phyloP scores from a whole-genome alignment of 2,113 vertebrate genomes.

The Leptobrachium leishanense region DNA sequence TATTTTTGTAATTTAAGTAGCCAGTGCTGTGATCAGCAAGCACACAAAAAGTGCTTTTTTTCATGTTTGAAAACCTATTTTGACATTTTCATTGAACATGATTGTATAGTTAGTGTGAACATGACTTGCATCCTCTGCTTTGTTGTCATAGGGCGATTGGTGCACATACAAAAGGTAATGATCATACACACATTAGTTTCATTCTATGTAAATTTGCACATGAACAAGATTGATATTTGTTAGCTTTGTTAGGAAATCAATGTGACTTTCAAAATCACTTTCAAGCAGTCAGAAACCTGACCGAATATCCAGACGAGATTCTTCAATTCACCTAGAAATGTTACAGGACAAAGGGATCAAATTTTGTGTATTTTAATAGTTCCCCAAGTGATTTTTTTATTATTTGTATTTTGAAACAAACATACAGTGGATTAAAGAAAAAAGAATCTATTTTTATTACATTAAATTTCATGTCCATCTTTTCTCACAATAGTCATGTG shows the following conservation, averaged over 20 bases:
- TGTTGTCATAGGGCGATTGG: slow-evolving; percentile 61
- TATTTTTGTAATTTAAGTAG: slow-evolving; percentile 38
- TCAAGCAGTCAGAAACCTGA: slow-evolving; percentile 57
- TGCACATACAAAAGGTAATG: slow-evolving; percentile 23
- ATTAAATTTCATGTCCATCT: no score
- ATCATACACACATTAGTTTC: slow-evolving; percentile 41
- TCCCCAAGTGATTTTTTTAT: slow-evolving; percentile 9
- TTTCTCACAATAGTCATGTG: no score
- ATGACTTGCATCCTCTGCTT: slow-evolving; percentile 51
- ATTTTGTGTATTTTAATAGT: slow-evolving; percentile 53
- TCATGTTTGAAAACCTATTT: slow-evolving; percentile 34
- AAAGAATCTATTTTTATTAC: no score
- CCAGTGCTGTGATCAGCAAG: not conserved
- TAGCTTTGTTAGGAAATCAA: slow-evolving; percentile 47
- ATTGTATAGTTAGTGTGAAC: slow-evolving; percentile 52
- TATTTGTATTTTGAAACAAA: slow-evolving; percentile 55
- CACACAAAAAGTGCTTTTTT: not conserved
- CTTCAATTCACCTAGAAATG: slow-evolving; percentile 57
- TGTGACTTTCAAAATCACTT: slow-evolving; percentile 56
- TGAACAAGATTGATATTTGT: slow-evolving; percentile 48
- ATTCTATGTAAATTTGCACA: slow-evolving; percentile 34
- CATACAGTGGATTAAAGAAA: no score
- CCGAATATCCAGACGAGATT: slow-evolving; percentile 48
- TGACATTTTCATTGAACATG: slow-evolving; percentile 40
- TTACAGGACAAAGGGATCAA: slow-evolving; percentile 61